Conservation (phyloP, 2,797 vertebrate genomes). For the Peromyscus aztecus region DNA sequence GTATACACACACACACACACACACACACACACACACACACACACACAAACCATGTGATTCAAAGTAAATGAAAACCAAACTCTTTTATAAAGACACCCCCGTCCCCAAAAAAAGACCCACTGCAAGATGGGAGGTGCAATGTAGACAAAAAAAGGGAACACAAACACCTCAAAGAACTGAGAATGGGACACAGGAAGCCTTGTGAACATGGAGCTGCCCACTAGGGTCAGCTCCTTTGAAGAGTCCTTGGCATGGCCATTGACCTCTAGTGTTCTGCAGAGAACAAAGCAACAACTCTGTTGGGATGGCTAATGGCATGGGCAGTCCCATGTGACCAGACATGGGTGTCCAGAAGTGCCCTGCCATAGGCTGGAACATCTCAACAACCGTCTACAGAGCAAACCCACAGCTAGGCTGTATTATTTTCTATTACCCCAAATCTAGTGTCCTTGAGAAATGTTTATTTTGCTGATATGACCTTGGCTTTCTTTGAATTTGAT, state of each 20-base stretch:
- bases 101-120: background rate
- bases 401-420: background rate
- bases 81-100: background rate
- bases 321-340: background rate
- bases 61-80: background rate
- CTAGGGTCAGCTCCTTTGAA: background rate
- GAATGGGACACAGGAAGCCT: background rate
- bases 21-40: too few species aligned
- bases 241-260: background rate
- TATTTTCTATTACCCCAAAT: background rate
- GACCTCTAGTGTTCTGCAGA: constrained; percentile 15
- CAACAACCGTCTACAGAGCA: background rate
- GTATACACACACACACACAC: background rate
- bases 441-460: background rate
- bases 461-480: constrained; percentile 35
- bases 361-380: background rate
- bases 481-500: constrained; percentile 21
- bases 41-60: background rate
- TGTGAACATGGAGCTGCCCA: fast-evolving
- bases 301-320: background rate
- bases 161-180: background rate
- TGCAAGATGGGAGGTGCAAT: background rate
- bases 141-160: background rate
- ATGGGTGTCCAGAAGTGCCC: background rate
- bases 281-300: background rate